These are phyloP conservation scores for Mustela lutreola DNA, from an alignment of 2,113 vertebrate genomes.

Conservation along the genomic window DNA sequence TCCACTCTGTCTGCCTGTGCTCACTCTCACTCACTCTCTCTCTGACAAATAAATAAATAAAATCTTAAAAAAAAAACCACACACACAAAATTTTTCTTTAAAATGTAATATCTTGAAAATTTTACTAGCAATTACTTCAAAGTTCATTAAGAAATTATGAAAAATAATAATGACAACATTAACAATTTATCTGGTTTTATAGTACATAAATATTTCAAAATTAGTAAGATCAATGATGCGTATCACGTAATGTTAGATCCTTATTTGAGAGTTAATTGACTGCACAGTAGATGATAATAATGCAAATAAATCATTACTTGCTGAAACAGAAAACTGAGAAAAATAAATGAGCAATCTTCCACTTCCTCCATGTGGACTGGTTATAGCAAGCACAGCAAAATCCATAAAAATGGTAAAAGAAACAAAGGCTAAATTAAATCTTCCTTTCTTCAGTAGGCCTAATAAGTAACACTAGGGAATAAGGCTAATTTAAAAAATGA, in stretches of 20 bases:
- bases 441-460: conserved; percentile 42
- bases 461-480: conserved; percentile 33
- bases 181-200: neutral
- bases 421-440: conserved; percentile 35
- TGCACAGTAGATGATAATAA: conserved; percentile 34
- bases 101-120: conserved; percentile 47
- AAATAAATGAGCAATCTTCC: neutral
- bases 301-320: conserved; percentile 28
- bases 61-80: too few species aligned
- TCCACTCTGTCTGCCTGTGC: too few species aligned
- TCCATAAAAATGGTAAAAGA: conserved; percentile 40
- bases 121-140: conserved; percentile 34
- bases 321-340: conserved; percentile 53
- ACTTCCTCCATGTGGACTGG: neutral
- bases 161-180: conserved; percentile 15
- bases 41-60: too few species aligned
- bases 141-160: conserved; percentile 51
- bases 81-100: conserved; percentile 67
- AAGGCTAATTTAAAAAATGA: conserved; percentile 45
- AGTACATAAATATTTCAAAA: conserved; percentile 36
- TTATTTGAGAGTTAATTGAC: conserved; percentile 45
- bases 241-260: neutral
- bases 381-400: conserved; percentile 34
- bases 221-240: conserved; percentile 30
- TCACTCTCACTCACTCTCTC: too few species aligned